These are phyloP conservation scores for Rotaria sp. DNA, from an alignment of 2,888 invertebrate genomes.

Conservation along the genomic window DNA sequence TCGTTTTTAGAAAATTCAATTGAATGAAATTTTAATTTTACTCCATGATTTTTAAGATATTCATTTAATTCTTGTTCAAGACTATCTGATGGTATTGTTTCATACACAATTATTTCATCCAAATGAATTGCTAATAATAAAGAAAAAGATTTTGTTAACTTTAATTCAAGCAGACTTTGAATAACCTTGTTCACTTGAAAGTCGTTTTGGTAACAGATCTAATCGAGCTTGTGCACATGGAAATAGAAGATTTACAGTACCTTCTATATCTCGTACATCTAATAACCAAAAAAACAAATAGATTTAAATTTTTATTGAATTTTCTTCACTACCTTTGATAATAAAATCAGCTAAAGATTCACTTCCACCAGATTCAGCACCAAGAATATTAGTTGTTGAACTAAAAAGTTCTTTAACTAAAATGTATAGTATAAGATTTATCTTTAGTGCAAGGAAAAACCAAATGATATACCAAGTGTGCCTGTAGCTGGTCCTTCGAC, in stretches of 20 bases:
- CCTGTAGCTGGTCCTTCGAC: neutral
- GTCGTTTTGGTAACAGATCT: neutral
- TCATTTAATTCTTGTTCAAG: neutral
- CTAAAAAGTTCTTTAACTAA: neutral
- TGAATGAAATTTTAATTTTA: neutral
- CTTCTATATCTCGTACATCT: neutral
- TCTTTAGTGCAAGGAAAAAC: too few relatives aligned
- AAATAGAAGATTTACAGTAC: neutral
- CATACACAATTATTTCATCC: neutral
- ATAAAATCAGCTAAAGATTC: neutral
- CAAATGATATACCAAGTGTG: neutral
- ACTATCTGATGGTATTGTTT: neutral
- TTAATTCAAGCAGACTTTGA: neutral
- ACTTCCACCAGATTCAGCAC: neutral
- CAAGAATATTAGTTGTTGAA: neutral
- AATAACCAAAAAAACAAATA: neutral
- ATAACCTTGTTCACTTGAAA: neutral
- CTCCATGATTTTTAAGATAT: neutral
- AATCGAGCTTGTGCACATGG: slow-evolving; percentile 10
- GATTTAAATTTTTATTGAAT: neutral
- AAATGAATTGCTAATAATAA: neutral
- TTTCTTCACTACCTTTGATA: neutral
- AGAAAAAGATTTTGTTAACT: neutral
- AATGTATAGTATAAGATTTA: neutral
- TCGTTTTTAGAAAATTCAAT: neutral